A percentile compares a stretch with the other conserved stretches of the same genome.
phyloP scores from a whole-genome alignment of 2,888 invertebrate species.

The Meandrusa payeni region DNA sequence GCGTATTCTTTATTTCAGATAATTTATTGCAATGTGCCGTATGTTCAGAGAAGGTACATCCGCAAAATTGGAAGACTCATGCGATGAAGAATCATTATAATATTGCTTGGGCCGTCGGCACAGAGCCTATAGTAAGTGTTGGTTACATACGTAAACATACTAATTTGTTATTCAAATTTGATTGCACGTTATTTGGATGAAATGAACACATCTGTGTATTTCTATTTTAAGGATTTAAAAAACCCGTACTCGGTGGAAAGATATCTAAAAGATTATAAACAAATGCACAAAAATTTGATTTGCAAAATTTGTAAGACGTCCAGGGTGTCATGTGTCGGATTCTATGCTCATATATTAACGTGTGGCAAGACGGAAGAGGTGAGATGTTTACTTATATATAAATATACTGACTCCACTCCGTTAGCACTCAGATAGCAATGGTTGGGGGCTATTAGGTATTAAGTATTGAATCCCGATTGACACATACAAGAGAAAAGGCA shows the following conservation, averaged over 20 bases:
- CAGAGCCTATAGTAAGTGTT: slow-evolving; percentile 51
- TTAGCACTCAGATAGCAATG: too few species aligned
- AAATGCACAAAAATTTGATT: slow-evolving; percentile 57
- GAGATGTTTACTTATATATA: too few species aligned
- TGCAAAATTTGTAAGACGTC: slow-evolving; percentile 78
- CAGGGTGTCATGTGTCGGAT: slow-evolving; percentile 79
- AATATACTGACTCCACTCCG: too few species aligned
- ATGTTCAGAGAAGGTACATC: slow-evolving; percentile 40
- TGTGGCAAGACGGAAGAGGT: slow-evolving; percentile 82
- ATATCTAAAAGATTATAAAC: slow-evolving; percentile 63
- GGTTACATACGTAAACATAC: too few species aligned
- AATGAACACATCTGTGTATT: too few species aligned
- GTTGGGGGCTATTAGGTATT: too few species aligned
- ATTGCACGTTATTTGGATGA: too few species aligned
- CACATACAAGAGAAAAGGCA: too few species aligned
- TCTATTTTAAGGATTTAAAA: slow-evolving; percentile 71
- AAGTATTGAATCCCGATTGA: too few species aligned
- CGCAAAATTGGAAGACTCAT: slow-evolving; percentile 44
- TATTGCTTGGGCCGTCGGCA: slow-evolving; percentile 54
- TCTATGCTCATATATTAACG: slow-evolving; percentile 80
- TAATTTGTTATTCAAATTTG: too few species aligned
- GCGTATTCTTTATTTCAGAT: slow-evolving; percentile 28
- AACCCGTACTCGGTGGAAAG: slow-evolving; percentile 65
- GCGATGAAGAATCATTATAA: slow-evolving; percentile 56
- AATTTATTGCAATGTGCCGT: slow-evolving; percentile 43